These are phyloP conservation scores for Opisthograptis luteolata DNA, from an alignment of 2,888 invertebrate genomes.

Conservation along the genomic window DNA sequence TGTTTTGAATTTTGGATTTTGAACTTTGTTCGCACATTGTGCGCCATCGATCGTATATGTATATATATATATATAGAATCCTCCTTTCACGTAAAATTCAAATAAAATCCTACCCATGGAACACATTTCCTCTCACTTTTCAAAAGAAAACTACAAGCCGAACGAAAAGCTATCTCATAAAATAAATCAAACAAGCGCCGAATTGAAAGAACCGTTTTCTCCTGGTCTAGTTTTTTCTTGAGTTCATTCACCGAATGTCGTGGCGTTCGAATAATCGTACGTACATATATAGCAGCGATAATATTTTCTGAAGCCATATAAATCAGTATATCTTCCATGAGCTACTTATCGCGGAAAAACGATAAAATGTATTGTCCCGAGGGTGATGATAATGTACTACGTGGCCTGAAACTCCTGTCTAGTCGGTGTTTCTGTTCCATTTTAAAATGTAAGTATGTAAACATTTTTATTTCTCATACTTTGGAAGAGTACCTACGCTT, in stretches of 20 bases:
- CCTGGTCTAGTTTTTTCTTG: conserved; percentile 27
- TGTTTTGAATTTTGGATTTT: too few relatives aligned
- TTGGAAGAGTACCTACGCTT: too few relatives aligned
- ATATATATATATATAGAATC: too few relatives aligned
- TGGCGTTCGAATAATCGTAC: conserved; percentile 41
- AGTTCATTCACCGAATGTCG: conserved; percentile 38
- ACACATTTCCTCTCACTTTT: conserved; percentile 10
- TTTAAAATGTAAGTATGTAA: too few relatives aligned
- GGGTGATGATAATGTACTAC: conserved; percentile 53
- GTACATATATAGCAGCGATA: conserved; percentile 42
- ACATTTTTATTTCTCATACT: too few relatives aligned
- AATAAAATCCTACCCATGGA: conserved; percentile 7
- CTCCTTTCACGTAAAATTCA: neutral
- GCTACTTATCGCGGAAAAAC: conserved; percentile 72
- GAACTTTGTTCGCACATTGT: too few relatives aligned
- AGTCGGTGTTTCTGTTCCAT: conserved; percentile 44
- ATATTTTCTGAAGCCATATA: conserved; percentile 68
- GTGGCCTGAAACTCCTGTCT: conserved; percentile 52
- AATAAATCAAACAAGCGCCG: conserved; percentile 19
- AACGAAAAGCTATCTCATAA: conserved; percentile 12
- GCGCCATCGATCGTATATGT: too few relatives aligned
- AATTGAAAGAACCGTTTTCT: conserved; percentile 6
- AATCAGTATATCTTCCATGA: conserved; percentile 73
- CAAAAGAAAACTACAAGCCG: conserved; percentile 6
- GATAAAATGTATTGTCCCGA: conserved; percentile 69